phyloP scores from a whole-genome alignment of 2,888 invertebrate species.

The Dugesia japonica region DNA sequence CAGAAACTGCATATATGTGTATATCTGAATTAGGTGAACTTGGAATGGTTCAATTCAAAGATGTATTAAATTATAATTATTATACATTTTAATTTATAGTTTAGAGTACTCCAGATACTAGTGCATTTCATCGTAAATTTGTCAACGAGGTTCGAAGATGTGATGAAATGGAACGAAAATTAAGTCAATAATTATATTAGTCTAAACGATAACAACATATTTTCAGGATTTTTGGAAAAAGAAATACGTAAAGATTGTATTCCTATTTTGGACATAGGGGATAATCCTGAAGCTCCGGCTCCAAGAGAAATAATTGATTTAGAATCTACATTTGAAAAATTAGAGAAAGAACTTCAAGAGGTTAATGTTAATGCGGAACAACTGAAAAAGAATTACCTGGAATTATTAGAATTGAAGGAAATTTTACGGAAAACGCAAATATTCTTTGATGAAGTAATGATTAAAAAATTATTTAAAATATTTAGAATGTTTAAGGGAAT shows the following conservation, averaged over 20 bases:
- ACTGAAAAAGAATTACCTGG: slow-evolving; percentile 75
- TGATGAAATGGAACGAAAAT: slow-evolving; percentile 93
- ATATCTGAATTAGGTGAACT: slow-evolving; percentile 82
- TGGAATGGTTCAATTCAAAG: slow-evolving; percentile 80
- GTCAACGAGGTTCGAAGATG: slow-evolving; percentile 91
- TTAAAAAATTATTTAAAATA: too few species aligned
- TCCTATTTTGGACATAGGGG: slow-evolving; percentile 91
- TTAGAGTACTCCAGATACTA: slow-evolving; percentile 84
- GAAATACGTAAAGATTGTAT: slow-evolving; percentile 93
- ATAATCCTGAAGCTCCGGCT: slow-evolving; percentile 93
- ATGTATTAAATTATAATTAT: slow-evolving; percentile 53
- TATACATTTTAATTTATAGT: slow-evolving; percentile 37
- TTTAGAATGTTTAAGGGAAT: too few species aligned
- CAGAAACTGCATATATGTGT: slow-evolving; percentile 79
- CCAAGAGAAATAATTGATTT: slow-evolving; percentile 97
- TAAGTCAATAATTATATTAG: slow-evolving; percentile 52
- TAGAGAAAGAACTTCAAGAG: slow-evolving; percentile 91
- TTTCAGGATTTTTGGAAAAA: slow-evolving; percentile 67
- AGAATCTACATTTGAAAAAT: slow-evolving; percentile 78
- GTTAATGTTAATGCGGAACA: slow-evolving; percentile 96
- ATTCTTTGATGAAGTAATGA: slow-evolving; percentile 83
- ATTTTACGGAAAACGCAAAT: slow-evolving; percentile 87
- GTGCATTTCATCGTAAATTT: slow-evolving; percentile 92
- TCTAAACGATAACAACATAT: neutral
- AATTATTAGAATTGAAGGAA: slow-evolving; percentile 81